Evolutionary conservation across 2,113 vertebrate species (phyloP), one percentile per base, ranked within the genome.

Genomic region (Cairina moschata): DNA sequence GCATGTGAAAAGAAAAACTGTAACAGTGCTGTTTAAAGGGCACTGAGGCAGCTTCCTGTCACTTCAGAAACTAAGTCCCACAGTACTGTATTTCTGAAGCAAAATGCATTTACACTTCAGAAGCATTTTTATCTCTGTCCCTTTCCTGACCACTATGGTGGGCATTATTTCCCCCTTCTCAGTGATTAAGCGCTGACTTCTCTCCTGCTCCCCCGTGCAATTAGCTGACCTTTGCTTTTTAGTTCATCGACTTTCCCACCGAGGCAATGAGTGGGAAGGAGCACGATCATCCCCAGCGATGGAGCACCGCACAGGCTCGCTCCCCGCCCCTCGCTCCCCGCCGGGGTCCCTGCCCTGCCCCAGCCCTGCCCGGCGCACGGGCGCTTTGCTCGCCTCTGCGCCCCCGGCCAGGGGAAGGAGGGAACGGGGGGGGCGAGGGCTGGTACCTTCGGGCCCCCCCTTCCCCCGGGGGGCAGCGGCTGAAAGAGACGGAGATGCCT

Each of bases 51-150:
- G 36, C 56, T 80, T 68, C 52, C 59, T 14, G 54, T 48, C 91
- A 95, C 93, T 97, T 96, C 85, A 83, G 46, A 96, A 96, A 96
- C 93, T 85, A 93, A 91, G 76, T 90, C 54, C 44, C 59, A 11
- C 40, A 75, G 74, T 71, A 26, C 48, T 12, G 69, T 4, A 79
- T 71, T 91, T 46, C 73, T 73, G 59, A 48, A 93, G 71, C 68
- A 68, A 86, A 87, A 69, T 4, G 29, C 21, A 52, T 95, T 83
- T 79, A 55, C 69, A 93, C 82, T 77, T 83, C 79, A 29, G 63
- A 71, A 63, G n/a, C 42, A 85, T 63, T 82, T 82, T 71, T 13
- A 54, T 75, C 32, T 62, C 62, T 13, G 4, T 79, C 67, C 69
- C 78, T 60, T 28, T 65, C 40, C 81, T 32, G 54, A 11, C 58